Evolutionary conservation across 2,113 vertebrate genomes (phyloP), one percentile per base, ranked within the genome.

Genomic region (Cebidichthys violaceus): DNA sequence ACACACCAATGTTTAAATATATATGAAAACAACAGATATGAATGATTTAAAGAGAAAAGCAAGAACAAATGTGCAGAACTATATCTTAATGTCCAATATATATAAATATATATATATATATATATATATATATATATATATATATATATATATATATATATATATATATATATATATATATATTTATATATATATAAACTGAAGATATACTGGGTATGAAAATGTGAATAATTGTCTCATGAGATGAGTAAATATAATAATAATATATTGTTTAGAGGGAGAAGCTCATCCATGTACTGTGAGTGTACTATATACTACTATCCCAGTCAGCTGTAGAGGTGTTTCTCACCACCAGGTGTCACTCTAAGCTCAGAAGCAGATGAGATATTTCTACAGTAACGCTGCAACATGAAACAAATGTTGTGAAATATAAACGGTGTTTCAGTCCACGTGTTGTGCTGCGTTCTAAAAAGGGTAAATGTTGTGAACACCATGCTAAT

Each of bases 291-390:
- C n/a, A n/a, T n/a, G n/a, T n/a, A n/a, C n/a, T n/a, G n/a, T n/a
- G n/a, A n/a, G n/a, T n/a, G n/a, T n/a, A n/a, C n/a, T n/a, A n/a
- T n/a, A n/a, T n/a, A n/a, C n/a, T n/a, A n/a, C n/a, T n/a, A n/a
- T n/a, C n/a, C n/a, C 31, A 24, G 8, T 1, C 2, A n/a, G 22
- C 18, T 22, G 22, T 41, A 2, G 4, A 1, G 15, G 6, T 6
- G 66, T 41, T 8, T 24, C 33, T 61, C 59, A 64, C 90, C 90
- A 90, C 75, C 70, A 91, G 89, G 75, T 75, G 87, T 75, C 92
- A 11, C 64, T 81, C 70, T 70, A n/a, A 70, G 72, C 66, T 70
- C 7, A 74, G 52, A 54, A 65, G 77, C 29, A 59, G 3, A 50
- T 15, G 17, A 7, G 1, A 4, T 22, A 24, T 50, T 35, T 35